phyloP scores from a whole-genome alignment of 2,113 vertebrate species.

The Hippocampus barbouri region DNA sequence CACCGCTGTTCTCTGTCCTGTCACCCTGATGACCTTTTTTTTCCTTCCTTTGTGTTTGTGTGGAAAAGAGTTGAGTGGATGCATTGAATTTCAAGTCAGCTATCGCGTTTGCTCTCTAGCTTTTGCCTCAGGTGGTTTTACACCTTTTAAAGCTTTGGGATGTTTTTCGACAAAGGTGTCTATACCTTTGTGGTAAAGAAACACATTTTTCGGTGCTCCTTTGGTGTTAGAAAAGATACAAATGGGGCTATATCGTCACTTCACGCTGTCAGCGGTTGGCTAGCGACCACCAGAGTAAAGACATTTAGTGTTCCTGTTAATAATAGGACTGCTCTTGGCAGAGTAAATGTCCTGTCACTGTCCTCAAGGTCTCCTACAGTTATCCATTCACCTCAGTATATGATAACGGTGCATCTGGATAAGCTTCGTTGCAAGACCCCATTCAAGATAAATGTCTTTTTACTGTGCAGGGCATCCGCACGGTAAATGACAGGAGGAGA shows the following conservation, averaged over 20 bases:
- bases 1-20: background rate
- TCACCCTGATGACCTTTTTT: background rate
- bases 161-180: background rate
- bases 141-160: background rate
- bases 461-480: constrained; percentile 7
- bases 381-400: constrained; percentile 24
- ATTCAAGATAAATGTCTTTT: constrained; percentile 15
- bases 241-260: background rate
- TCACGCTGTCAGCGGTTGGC: background rate
- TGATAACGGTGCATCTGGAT: constrained; percentile 30
- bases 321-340: constrained; percentile 2
- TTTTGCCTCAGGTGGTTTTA: background rate
- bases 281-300: background rate
- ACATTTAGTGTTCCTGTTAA: background rate
- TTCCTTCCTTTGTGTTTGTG: background rate
- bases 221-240: background rate
- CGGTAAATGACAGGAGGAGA: constrained; percentile 9
- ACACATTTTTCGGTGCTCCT: background rate
- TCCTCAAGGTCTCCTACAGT: constrained; percentile 27
- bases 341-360: constrained; percentile 16
- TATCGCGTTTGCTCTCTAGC: background rate
- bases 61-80: background rate
- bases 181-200: background rate
- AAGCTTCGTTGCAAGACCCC: constrained; percentile 18
- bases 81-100: background rate